Evolutionary conservation across 2,888 invertebrate species (phyloP), one percentile per base, ranked within the genome.

Genomic region (Phyllotreta cruciferae): DNA sequence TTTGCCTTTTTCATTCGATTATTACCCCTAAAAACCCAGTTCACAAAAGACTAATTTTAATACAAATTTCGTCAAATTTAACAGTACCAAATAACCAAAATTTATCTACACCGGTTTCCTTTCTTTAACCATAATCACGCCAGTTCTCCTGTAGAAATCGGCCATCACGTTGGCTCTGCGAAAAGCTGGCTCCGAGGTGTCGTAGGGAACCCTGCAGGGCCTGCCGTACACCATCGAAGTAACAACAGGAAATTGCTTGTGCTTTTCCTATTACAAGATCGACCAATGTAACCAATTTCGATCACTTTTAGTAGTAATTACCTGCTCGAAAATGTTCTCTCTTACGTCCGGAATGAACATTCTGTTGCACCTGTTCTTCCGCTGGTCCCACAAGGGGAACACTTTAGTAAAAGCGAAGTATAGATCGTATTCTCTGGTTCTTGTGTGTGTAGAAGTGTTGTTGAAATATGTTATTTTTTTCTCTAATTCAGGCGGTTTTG

Each of bases 321-420:
- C 81, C 75, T 82, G 80, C 63, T 77, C 61, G 66, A 76, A 78
- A 56, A 81, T 79, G 64, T 78, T 77, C 60, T 80, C 77, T 63
- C 77, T 72, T 8, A 80, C 74, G 53, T 78, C 78, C 0, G 75
- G 76, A 13, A 75, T 68, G 60, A 75, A 77, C 35, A 68, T 71
- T 52, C 76, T 70, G 61, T 82, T 81, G 55, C 80, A 79, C 56
- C 75, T 76, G 9, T 56, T 68, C 65, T 79, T 81, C 60, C 78
- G 70, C 58, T 74, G 67, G 63, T 82, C 80, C 73, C 74, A 82
- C 9, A 80, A 62, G 3, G 80, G 80, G 63, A 74, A 75, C 0
- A 71, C 69, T 71, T 76, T 78, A 3, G 80, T 77, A 62, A 75
- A 80, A 8, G 79, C 75, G 62, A 80, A 81, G 67, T 77, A 81